Conservation (phyloP, 2,888 invertebrate genomes). For the Drosophila helvetica region DNA sequence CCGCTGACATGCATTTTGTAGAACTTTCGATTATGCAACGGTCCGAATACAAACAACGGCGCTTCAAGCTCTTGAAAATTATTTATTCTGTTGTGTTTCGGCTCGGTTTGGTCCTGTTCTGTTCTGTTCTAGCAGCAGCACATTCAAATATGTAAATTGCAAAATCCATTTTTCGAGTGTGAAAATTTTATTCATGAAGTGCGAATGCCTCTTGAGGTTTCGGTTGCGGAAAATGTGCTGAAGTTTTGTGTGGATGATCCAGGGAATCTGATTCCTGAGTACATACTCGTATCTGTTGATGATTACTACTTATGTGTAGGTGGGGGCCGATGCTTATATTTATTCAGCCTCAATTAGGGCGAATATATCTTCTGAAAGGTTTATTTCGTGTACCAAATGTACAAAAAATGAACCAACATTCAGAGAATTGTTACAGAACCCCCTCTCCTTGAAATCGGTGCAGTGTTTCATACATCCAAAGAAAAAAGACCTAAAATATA, state of each 20-base stretch:
- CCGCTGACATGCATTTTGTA: constrained; percentile 35
- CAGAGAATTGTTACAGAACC: no score
- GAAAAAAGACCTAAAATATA: no score
- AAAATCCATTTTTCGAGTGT: constrained; percentile 50
- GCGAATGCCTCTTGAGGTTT: constrained; percentile 37
- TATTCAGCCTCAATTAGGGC: no score
- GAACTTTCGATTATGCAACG: constrained; percentile 33
- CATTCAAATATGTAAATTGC: constrained; percentile 52
- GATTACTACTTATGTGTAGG: not conserved
- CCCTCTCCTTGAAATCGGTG: no score
- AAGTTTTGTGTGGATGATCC: not conserved
- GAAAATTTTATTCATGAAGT: constrained; percentile 66
- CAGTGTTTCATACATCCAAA: no score
- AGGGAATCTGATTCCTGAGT: not conserved
- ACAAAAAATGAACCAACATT: no score
- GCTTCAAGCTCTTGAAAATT: constrained; percentile 17
- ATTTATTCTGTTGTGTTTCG: constrained; percentile 31
- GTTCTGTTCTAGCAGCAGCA: constrained; percentile 31
- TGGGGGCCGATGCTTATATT: no score
- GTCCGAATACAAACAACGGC: not conserved
- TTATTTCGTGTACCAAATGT: no score
- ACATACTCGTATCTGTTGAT: not conserved
- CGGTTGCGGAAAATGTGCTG: not conserved
- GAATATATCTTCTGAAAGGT: no score
- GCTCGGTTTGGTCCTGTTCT: constrained; percentile 42